Conservation (phyloP, 2,888 invertebrate genomes). For the Hypena proboscidalis region DNA sequence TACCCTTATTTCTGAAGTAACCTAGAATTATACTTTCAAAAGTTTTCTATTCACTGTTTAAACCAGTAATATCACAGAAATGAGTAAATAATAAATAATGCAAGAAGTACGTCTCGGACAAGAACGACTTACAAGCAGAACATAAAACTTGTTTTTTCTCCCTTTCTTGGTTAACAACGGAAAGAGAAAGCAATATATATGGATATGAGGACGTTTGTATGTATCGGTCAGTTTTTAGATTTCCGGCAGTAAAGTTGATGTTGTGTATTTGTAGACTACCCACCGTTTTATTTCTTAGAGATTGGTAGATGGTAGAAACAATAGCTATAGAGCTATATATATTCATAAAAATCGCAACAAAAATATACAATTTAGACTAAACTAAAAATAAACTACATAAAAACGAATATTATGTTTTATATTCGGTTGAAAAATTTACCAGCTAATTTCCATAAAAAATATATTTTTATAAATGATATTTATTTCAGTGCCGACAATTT, state of each 20-base stretch:
- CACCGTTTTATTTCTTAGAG: not conserved
- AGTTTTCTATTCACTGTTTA: constrained; percentile 4
- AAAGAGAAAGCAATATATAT: constrained; percentile 4
- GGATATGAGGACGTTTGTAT: constrained; percentile 6
- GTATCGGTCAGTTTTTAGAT: constrained; percentile 1
- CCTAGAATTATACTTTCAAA: no score
- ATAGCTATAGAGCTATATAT: not conserved
- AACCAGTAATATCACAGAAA: constrained; percentile 11
- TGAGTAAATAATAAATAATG: constrained; percentile 30
- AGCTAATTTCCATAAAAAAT: no score
- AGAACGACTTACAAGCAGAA: not conserved
- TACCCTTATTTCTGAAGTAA: no score
- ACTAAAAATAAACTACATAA: no score
- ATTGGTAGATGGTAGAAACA: no score
- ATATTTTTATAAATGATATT: no score
- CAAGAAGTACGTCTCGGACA: not conserved
- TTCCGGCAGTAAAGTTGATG: not conserved
- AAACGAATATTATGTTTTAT: no score
- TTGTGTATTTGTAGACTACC: not conserved
- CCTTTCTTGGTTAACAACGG: constrained; percentile 7
- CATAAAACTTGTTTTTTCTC: constrained; percentile 14
- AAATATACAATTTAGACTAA: no score
- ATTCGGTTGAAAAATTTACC: no score
- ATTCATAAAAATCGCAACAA: no score
- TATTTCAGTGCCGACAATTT: no score